Percentiles rank a stretch among this genome's conserved stretches.
These are phyloP conservation scores for Achatina immaculata DNA, from an alignment of 1,140 invertebrate genomes.

Conservation along the genomic window DNA sequence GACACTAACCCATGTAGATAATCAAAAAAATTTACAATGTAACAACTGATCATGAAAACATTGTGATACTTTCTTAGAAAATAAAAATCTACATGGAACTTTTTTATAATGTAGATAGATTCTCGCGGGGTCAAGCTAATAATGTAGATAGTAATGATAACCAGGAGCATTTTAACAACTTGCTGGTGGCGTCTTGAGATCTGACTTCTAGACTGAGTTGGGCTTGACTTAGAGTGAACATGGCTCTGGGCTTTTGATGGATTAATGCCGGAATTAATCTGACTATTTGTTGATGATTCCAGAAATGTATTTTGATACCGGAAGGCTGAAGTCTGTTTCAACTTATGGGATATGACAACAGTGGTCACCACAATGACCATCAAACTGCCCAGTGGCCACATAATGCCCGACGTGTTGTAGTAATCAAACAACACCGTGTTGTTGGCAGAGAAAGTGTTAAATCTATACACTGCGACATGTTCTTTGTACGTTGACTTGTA, in stretches of 20 bases:
- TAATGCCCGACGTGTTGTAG: constrained; percentile 22
- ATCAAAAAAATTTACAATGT: neutral
- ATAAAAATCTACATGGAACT: neutral
- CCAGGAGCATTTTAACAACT: constrained; percentile 19
- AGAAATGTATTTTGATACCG: neutral
- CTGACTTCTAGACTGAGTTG: neutral
- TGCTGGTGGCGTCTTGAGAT: neutral
- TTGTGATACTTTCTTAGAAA: constrained; percentile 16
- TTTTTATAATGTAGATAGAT: neutral
- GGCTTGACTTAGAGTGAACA: neutral
- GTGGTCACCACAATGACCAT: neutral
- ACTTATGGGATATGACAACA: neutral
- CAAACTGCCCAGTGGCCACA: neutral
- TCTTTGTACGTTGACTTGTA: neutral
- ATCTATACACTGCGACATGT: neutral
- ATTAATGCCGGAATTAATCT: neutral
- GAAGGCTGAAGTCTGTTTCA: neutral
- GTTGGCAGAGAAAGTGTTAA: neutral
- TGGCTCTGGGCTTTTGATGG: neutral
- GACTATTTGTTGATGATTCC: neutral
- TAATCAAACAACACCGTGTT: neutral
- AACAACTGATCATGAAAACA: neutral
- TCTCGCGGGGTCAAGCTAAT: neutral
- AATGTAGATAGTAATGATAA: constrained; percentile 12
- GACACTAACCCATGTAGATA: neutral